A percentile compares a stretch with the other conserved stretches of the same genome.
These are phyloP conservation scores for Willowsia nigromaculata DNA, from an alignment of 2,888 invertebrate species.

Conservation along the genomic window DNA sequence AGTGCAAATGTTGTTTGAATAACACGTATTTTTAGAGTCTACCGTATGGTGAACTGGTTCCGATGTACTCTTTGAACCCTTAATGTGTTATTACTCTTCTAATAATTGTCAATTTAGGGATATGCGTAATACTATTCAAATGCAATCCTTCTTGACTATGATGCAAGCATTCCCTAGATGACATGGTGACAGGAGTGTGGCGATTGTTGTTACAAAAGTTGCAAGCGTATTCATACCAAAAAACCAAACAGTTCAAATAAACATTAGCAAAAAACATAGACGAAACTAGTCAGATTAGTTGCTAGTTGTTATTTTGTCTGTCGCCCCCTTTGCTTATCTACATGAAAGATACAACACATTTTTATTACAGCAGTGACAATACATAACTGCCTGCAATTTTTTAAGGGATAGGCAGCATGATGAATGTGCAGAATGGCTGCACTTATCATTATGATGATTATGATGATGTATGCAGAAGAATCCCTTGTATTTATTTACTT, in stretches of 20 bases:
- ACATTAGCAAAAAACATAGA: background rate
- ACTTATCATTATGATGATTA: background rate
- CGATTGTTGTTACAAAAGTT: background rate
- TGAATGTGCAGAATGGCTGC: background rate
- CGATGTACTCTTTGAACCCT: background rate
- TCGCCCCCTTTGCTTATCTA: background rate
- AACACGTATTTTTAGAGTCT: background rate
- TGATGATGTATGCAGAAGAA: background rate
- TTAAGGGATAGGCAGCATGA: background rate
- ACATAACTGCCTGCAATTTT: background rate
- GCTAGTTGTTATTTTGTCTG: background rate
- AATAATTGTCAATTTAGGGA: background rate
- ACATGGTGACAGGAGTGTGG: background rate
- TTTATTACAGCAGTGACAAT: background rate
- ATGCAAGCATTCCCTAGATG: background rate
- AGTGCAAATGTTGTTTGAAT: background rate
- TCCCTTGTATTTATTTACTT: background rate
- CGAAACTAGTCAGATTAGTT: conserved; percentile 12
- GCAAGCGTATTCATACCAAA: background rate
- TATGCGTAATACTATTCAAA: background rate
- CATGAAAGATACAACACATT: background rate
- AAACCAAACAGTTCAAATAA: background rate
- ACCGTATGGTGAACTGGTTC: background rate
- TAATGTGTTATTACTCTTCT: background rate
- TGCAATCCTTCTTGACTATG: background rate